Percentiles rank a stretch among this genome's conserved stretches.
Evolutionary conservation across 2,113 vertebrate genomes (phyloP).

Genomic region (Brachyistius frenatus): DNA sequence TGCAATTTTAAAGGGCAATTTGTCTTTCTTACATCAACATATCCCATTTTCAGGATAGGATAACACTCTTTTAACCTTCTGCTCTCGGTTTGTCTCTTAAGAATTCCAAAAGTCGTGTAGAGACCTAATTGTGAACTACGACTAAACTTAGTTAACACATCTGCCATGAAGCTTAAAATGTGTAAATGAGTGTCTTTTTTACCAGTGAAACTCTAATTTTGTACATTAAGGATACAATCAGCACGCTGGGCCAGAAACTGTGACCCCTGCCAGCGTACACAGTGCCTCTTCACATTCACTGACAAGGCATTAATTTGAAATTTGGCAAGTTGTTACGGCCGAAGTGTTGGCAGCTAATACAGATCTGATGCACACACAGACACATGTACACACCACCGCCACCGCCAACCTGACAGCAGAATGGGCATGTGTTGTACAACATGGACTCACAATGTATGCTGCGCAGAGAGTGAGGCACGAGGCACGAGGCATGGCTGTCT

Average conservation of each 20-base stretch:
- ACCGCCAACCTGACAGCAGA: conserved; percentile 60
- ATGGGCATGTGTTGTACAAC: conserved; percentile 82
- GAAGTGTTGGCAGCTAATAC: conserved; percentile 86
- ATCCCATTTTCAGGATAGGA: conserved; percentile 12
- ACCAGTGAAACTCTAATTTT: conserved; percentile 85
- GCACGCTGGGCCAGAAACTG: conserved; percentile 86
- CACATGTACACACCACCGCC: conserved; percentile 20
- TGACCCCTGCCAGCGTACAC: conserved; percentile 84
- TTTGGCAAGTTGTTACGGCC: conserved; percentile 87
- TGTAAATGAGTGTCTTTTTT: conserved; percentile 93
- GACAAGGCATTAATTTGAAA: conserved; percentile 96
- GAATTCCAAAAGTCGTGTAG: neutral
- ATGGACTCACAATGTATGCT: conserved; percentile 76
- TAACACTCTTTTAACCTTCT: conserved; percentile 15
- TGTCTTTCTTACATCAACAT: conserved; percentile 14
- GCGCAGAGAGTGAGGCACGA: conserved; percentile 38
- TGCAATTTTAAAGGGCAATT: conserved; percentile 4
- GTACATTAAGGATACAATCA: conserved; percentile 94
- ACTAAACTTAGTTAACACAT: conserved; percentile 89
- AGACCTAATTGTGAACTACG: neutral
- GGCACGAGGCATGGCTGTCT: conserved; percentile 57
- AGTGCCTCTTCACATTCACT: conserved; percentile 90
- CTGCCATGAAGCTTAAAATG: conserved; percentile 87
- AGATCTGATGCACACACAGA: conserved; percentile 78
- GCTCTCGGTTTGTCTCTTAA: neutral